Conservation (phyloP, 2,888 invertebrate species). For the Nephrotoma appendiculata region DNA sequence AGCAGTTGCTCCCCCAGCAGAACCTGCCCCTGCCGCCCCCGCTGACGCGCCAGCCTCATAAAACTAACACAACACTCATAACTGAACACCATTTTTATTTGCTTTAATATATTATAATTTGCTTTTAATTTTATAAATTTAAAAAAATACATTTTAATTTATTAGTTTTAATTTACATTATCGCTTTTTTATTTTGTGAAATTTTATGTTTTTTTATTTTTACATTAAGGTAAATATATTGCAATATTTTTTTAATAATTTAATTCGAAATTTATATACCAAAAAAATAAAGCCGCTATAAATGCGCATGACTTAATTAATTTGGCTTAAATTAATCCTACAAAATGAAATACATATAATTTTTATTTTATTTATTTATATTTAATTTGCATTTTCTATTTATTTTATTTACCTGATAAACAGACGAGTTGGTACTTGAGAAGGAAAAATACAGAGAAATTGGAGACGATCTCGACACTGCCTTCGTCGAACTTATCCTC, state of each 20-base stretch:
- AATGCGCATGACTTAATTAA: background rate
- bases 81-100: background rate
- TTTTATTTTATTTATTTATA: conserved; percentile 10
- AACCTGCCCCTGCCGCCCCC: conserved; percentile 13
- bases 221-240: background rate
- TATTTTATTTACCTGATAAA: conserved; percentile 20
- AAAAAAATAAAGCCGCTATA: background rate
- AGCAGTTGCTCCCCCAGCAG: conserved; percentile 17
- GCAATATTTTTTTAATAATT: background rate
- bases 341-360: conserved; percentile 9
- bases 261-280: background rate
- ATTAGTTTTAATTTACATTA: background rate
- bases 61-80: background rate
- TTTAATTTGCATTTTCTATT: conserved; percentile 14
- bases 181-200: background rate
- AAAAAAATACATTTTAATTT: background rate
- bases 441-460: conserved; percentile 99
- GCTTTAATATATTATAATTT: background rate
- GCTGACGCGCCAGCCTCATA: conserved; percentile 16
- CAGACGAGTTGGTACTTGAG: conserved; percentile 90
- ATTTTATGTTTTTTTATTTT: background rate
- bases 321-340: background rate
- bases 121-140: background rate
- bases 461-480: conserved; percentile 99
- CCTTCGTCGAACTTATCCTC: conserved; percentile 88